These are phyloP conservation scores for Hirtodrosophila alboralis DNA, from an alignment of 2,888 invertebrate genomes.

Conservation along the genomic window DNA sequence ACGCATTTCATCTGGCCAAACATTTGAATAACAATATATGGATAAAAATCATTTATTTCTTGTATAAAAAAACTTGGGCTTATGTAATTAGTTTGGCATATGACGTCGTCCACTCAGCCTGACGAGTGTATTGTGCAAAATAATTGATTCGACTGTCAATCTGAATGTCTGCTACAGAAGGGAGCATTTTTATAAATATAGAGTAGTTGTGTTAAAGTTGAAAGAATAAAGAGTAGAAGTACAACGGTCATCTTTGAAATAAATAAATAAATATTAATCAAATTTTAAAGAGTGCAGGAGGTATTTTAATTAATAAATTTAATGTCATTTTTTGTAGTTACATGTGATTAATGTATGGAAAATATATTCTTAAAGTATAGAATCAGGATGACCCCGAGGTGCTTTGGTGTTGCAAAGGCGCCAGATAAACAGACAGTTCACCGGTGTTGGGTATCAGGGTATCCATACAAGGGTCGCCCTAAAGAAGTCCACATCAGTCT, in stretches of 20 bases:
- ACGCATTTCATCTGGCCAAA: conserved; percentile 42
- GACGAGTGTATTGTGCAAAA: conserved; percentile 56
- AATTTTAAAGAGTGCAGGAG: no score
- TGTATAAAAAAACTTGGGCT: conserved; percentile 23
- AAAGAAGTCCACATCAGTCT: conserved; percentile 13
- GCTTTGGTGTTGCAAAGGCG: background rate
- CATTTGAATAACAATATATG: conserved; percentile 61
- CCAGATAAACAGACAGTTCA: conserved; percentile 8
- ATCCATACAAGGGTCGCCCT: conserved; percentile 13
- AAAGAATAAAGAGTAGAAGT: no score
- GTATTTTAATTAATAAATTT: no score
- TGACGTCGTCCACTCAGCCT: conserved; percentile 18
- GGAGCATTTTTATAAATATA: background rate
- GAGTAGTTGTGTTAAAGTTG: background rate
- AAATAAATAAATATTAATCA: no score
- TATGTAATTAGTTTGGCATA: conserved; percentile 66
- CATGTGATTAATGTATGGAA: no score
- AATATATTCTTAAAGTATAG: no score
- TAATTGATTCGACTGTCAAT: conserved; percentile 75
- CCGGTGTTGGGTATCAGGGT: conserved; percentile 18
- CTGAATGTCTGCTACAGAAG: conserved; percentile 21
- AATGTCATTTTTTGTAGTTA: no score
- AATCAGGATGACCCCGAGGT: no score
- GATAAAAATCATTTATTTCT: conserved; percentile 28
- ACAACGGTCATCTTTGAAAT: no score